Percentiles rank a stretch among this genome's conserved stretches.
Evolutionary conservation across 2,888 invertebrate species (phyloP).

Genomic region (Hesperia comma): DNA sequence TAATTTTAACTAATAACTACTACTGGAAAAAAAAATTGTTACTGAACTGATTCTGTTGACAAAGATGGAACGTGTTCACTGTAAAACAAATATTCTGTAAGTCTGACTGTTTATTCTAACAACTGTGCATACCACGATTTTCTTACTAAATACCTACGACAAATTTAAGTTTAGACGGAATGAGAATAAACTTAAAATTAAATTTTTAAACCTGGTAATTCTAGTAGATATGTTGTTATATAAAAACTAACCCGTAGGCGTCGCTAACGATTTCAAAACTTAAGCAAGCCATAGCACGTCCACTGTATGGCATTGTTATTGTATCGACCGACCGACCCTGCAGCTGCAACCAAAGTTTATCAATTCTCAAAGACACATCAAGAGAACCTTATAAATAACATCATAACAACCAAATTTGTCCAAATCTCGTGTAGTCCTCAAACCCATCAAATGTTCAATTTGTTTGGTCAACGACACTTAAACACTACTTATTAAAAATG

Average conservation of each 20-base stretch:
- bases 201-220: conserved; percentile 34
- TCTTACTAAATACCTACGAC: too few relatives aligned
- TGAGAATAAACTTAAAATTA: conserved; percentile 16
- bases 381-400: not conserved
- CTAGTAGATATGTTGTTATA: conserved; percentile 41
- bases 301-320: conserved; percentile 60
- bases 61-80: too few relatives aligned
- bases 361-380: conserved; percentile 16
- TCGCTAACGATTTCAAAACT: conserved; percentile 76
- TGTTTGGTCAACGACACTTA: conserved; percentile 79
- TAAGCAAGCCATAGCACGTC: conserved; percentile 61
- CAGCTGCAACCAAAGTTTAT: conserved; percentile 23
- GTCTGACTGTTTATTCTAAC: too few relatives aligned
- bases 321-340: conserved; percentile 33
- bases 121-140: too few relatives aligned
- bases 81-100: too few relatives aligned
- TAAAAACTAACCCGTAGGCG: conserved; percentile 64
- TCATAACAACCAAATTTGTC: conserved; percentile 6
- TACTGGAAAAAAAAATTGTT: too few relatives aligned
- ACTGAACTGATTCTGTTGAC: too few relatives aligned
- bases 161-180: too few relatives aligned
- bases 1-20: too few relatives aligned
- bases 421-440: not conserved
- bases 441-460: conserved; percentile 55
- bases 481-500: conserved; percentile 76